Evolutionary conservation across 2,888 invertebrate species (phyloP).

Genomic region (Thalpophila matura): DNA sequence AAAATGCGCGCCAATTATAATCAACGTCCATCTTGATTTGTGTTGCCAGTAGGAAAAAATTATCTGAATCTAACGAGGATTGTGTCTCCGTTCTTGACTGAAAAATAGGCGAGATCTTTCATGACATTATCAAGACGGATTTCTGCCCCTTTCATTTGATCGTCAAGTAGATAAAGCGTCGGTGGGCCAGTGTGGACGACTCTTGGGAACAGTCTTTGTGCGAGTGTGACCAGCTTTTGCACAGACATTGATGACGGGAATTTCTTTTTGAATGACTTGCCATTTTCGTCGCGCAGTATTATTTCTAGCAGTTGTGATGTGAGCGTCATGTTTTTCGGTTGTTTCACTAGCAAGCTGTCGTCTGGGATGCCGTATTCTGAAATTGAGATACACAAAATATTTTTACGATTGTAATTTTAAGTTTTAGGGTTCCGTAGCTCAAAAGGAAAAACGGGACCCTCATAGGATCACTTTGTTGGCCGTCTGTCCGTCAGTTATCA

Average conservation of each 20-base stretch:
- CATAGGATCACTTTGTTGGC: too few species aligned
- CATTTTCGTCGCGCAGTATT: constrained; percentile 87
- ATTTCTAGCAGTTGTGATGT: constrained; percentile 93
- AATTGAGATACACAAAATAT: neutral
- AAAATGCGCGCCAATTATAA: constrained; percentile 69
- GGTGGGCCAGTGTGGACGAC: constrained; percentile 79
- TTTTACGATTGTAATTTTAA: too few species aligned
- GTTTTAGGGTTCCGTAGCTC: too few species aligned
- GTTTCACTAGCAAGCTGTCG: constrained; percentile 92
- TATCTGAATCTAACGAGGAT: constrained; percentile 93
- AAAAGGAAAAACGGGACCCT: too few species aligned
- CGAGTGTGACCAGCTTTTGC: constrained; percentile 95
- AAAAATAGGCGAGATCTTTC: constrained; percentile 95
- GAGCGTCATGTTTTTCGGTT: constrained; percentile 90
- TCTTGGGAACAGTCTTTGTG: constrained; percentile 93
- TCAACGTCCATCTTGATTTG: constrained; percentile 57
- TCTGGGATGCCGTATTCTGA: constrained; percentile 96
- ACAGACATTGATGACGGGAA: constrained; percentile 95
- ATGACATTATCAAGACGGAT: constrained; percentile 95
- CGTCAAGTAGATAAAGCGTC: constrained; percentile 88
- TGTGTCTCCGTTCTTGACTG: constrained; percentile 95
- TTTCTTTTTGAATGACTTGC: constrained; percentile 92
- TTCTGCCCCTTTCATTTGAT: constrained; percentile 92
- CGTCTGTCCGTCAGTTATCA: too few species aligned
- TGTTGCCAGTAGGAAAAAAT: constrained; percentile 64